phyloP scores from a whole-genome alignment of 2,797 vertebrate genomes.

The Melopsittacus undulatus region DNA sequence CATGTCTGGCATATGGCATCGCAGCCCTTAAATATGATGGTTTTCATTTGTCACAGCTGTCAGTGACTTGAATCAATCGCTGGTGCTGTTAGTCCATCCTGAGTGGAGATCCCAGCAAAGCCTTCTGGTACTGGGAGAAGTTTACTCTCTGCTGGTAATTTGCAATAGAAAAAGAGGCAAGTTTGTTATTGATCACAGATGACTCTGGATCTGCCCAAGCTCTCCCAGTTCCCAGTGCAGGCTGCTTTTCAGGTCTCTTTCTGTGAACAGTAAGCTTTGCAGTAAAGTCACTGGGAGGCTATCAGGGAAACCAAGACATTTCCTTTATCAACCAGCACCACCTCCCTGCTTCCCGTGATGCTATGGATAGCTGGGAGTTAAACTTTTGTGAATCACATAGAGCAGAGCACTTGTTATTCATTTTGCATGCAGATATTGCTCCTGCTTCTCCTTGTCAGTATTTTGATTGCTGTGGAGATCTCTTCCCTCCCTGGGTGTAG shows the following conservation, averaged over 20 bases:
- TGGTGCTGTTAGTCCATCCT: not conserved
- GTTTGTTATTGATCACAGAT: not conserved
- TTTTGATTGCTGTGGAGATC: not conserved
- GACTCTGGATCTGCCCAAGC: not conserved
- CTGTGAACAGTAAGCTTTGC: not conserved
- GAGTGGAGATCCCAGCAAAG: not conserved
- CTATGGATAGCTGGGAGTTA: rapidly evolving
- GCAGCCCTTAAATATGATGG: not conserved
- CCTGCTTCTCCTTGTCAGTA: not conserved
- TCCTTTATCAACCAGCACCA: not conserved
- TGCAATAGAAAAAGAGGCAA: not conserved
- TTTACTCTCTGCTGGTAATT: not conserved
- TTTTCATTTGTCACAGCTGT: constrained; percentile 10
- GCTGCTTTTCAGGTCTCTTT: not conserved
- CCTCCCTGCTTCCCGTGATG: not conserved
- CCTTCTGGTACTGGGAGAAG: not conserved
- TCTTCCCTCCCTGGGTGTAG: not conserved
- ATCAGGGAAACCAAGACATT: not conserved
- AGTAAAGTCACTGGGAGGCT: not conserved
- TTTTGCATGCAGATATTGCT: not conserved
- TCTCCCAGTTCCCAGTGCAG: not conserved
- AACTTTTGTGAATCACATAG: not conserved
- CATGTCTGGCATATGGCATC: not conserved
- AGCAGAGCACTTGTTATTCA: not conserved
- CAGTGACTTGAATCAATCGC: not conserved